Percentiles rank a stretch among this genome's conserved stretches.
Evolutionary conservation across 2,888 invertebrate genomes (phyloP).

Genomic region (Sinhomidia bicolor): DNA sequence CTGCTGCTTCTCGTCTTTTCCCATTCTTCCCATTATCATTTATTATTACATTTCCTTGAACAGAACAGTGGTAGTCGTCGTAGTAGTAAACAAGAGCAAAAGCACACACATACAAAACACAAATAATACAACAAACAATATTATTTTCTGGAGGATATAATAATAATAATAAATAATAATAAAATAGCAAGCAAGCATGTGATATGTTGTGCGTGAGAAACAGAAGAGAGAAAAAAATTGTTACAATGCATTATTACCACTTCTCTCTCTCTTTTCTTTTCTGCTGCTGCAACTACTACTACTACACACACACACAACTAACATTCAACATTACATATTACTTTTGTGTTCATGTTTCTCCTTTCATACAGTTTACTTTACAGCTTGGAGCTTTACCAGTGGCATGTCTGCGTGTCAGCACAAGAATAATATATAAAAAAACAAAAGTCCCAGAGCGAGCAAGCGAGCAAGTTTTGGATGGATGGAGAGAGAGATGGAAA

Average conservation of each 20-base stretch:
- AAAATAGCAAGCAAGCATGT: constrained; percentile 7
- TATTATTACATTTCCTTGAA: constrained; percentile 51
- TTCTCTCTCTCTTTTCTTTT: neutral
- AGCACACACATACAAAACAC: too few species aligned
- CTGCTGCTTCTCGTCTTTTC: constrained; percentile 5
- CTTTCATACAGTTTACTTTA: constrained; percentile 42
- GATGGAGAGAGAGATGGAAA: constrained; percentile 44
- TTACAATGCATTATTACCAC: constrained; percentile 40
- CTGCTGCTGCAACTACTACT: neutral
- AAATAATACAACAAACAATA: constrained; percentile 45
- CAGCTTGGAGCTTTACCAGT: constrained; percentile 47
- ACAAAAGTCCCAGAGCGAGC: constrained; percentile 61
- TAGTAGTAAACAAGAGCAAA: constrained; percentile 40
- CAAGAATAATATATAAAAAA: constrained; percentile 63
- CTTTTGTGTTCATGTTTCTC: constrained; percentile 59
- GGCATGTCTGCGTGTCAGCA: constrained; percentile 66
- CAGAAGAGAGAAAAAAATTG: constrained; percentile 27
- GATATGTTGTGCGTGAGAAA: neutral
- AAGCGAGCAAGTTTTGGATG: constrained; percentile 55
- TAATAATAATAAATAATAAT: too few species aligned
- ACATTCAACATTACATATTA: constrained; percentile 64
- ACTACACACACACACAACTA: neutral
- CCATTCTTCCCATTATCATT: constrained; percentile 49
- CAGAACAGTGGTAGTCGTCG: neutral
- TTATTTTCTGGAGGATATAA: constrained; percentile 54